Evolutionary conservation across 2,113 vertebrate genomes (phyloP).

Genomic region (Dasyprocta punctata): DNA sequence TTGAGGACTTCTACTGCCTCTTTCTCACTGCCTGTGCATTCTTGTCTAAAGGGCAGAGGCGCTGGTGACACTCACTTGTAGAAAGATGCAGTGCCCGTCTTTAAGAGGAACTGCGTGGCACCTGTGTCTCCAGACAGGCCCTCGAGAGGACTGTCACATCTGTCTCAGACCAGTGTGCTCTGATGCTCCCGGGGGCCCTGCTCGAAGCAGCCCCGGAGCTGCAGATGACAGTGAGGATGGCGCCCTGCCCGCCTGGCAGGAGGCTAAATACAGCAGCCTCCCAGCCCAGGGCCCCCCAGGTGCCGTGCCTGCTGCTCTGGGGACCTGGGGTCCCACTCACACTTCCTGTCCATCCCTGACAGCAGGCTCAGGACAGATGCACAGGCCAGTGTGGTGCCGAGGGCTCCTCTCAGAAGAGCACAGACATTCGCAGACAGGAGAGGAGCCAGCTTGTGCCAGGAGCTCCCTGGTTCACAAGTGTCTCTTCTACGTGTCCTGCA

Average conservation of each 20-base stretch:
- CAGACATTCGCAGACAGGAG: constrained; percentile 33
- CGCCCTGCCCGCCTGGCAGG: not conserved
- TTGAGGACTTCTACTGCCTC: not conserved
- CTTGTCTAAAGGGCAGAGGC: not conserved
- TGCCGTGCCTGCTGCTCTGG: not conserved
- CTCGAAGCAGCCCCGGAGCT: not conserved
- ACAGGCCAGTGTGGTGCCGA: not conserved
- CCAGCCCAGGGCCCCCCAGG: not conserved
- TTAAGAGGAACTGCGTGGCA: not conserved
- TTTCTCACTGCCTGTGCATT: not conserved
- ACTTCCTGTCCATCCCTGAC: not conserved
- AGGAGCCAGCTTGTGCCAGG: not conserved
- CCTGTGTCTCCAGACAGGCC: not conserved
- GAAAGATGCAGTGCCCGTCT: not conserved
- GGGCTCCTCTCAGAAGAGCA: not conserved
- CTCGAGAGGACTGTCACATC: not conserved
- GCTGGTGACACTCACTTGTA: not conserved
- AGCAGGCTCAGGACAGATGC: constrained; percentile 58
- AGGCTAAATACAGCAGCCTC: constrained; percentile 44
- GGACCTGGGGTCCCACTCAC: not conserved
- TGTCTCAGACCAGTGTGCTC: not conserved
- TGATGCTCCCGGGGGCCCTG: not conserved
- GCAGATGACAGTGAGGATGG: not conserved
- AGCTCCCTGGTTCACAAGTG: not conserved
- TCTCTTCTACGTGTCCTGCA: not conserved